A percentile compares a stretch with the other conserved stretches of the same genome.
phyloP scores from a whole-genome alignment of 2,888 invertebrate species.

The Esperia sulphurella region DNA sequence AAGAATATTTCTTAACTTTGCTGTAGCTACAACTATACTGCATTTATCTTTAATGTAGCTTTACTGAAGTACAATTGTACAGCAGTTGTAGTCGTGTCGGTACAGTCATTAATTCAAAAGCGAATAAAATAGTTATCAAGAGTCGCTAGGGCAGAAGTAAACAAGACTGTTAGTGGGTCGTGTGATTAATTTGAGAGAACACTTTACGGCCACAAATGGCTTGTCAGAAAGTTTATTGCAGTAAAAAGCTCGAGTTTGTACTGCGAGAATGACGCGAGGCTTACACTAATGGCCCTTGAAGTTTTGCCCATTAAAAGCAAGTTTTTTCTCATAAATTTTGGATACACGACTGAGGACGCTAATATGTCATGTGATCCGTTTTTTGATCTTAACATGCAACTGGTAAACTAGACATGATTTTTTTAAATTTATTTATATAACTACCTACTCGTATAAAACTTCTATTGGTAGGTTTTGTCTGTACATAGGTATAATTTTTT shows the following conservation, averaged over 20 bases:
- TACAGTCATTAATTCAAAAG: neutral
- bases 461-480: no score
- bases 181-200: slow-evolving; percentile 68
- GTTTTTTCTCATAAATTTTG: slow-evolving; percentile 40
- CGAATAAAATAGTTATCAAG: slow-evolving; percentile 51
- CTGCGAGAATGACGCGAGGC: slow-evolving; percentile 61
- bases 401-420: no score
- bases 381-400: neutral
- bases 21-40: no score
- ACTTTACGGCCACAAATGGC: slow-evolving; percentile 67
- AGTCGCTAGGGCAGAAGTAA: slow-evolving; percentile 38
- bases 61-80: no score
- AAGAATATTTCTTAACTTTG: no score
- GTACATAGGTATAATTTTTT: no score
- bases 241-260: slow-evolving; percentile 66
- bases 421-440: no score
- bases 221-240: slow-evolving; percentile 74
- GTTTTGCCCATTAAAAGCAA: slow-evolving; percentile 56
- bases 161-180: slow-evolving; percentile 53
- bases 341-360: slow-evolving; percentile 16
- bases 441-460: no score
- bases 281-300: slow-evolving; percentile 65
- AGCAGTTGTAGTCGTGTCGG: neutral
- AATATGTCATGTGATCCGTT: slow-evolving; percentile 15
- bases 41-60: no score